Percentiles rank a stretch among this genome's conserved stretches.
These are phyloP conservation scores for Orientallactaga sibirica DNA, from an alignment of 2,797 vertebrate genomes.

Conservation along the genomic window DNA sequence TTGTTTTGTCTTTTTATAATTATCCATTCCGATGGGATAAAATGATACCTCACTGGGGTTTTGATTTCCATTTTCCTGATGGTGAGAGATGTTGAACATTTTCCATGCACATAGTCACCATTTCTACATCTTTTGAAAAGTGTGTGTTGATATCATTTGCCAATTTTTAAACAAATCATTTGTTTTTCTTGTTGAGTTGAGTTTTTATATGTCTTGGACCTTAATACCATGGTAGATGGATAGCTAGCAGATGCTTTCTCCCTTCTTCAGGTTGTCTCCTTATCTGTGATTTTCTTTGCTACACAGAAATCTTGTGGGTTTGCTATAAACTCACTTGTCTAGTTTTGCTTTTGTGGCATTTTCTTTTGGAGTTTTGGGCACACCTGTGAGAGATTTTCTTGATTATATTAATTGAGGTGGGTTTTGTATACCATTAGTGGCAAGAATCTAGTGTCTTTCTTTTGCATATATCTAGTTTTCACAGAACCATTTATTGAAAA, in stretches of 20 bases:
- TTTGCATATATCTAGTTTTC: background rate
- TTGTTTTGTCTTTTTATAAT: background rate
- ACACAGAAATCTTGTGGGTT: background rate
- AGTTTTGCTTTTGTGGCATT: background rate
- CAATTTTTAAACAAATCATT: background rate
- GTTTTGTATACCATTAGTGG: background rate
- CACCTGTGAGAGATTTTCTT: too few relatives aligned
- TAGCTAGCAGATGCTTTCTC: background rate
- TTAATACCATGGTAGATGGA: background rate
- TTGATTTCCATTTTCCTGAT: background rate
- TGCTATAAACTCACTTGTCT: background rate
- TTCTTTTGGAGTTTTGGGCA: background rate
- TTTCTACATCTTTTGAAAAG: background rate
- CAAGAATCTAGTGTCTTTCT: background rate
- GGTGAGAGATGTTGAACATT: too few relatives aligned
- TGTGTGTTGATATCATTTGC: background rate
- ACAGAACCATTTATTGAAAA: background rate
- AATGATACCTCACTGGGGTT: background rate
- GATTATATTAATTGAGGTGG: too few relatives aligned
- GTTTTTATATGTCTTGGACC: background rate
- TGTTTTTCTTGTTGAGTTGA: background rate
- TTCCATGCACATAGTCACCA: background rate
- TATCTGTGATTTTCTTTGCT: background rate
- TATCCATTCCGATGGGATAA: background rate
- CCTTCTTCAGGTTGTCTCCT: background rate